Evolutionary conservation across 2,113 vertebrate species (phyloP).

Genomic region (Rana temporaria): DNA sequence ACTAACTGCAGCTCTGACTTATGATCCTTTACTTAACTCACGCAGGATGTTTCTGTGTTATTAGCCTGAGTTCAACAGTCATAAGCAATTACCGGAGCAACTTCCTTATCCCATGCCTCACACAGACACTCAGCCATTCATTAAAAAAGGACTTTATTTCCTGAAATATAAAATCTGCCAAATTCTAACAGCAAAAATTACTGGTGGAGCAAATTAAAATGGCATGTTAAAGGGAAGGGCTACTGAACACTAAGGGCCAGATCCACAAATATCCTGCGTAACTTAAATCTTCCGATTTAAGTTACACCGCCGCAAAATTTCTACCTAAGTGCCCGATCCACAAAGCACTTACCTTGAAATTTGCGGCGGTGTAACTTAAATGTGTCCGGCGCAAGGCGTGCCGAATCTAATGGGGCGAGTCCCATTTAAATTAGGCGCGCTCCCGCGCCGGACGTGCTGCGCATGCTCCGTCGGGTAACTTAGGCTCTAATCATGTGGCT

Average conservation of each 20-base stretch:
- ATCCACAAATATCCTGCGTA: too few relatives aligned
- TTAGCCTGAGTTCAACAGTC: slow-evolving; percentile 55
- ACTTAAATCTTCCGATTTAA: too few relatives aligned
- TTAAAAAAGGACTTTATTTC: slow-evolving; percentile 56
- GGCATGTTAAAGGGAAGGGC: neutral
- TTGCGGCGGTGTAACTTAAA: too few relatives aligned
- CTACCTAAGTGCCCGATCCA: too few relatives aligned
- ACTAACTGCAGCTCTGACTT: slow-evolving; percentile 24
- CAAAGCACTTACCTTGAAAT: too few relatives aligned
- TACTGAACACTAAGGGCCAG: slow-evolving; percentile 21
- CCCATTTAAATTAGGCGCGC: too few relatives aligned
- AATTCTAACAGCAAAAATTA: slow-evolving; percentile 7
- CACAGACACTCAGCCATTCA: slow-evolving; percentile 21
- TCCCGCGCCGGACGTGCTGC: too few relatives aligned
- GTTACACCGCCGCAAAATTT: too few relatives aligned
- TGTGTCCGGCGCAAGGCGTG: too few relatives aligned
- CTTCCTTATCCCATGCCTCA: slow-evolving; percentile 52
- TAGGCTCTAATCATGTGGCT: too few relatives aligned
- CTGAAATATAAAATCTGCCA: slow-evolving; percentile 52
- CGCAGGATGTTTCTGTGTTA: slow-evolving; percentile 43
- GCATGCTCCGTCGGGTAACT: too few relatives aligned
- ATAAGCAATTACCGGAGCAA: slow-evolving; percentile 56
- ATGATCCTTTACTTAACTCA: slow-evolving; percentile 39
- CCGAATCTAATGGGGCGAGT: too few relatives aligned
- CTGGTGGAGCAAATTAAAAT: slow-evolving; percentile 16